Conservation (phyloP, 2,113 vertebrate species). For the Sylvia atricapilla region DNA sequence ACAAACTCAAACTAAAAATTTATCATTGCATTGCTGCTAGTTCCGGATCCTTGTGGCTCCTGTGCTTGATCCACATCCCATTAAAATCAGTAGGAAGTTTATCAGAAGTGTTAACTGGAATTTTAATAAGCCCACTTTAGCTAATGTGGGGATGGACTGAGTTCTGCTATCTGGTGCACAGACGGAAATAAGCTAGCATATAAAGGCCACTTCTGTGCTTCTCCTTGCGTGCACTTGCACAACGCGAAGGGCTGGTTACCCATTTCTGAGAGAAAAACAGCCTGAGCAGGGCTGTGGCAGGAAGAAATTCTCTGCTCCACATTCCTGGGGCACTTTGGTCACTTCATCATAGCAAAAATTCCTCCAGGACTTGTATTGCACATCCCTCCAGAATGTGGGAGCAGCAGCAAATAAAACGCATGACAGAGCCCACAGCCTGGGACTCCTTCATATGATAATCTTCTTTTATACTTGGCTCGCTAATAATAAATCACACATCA, state of each 20-base stretch:
- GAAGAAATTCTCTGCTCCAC: neutral
- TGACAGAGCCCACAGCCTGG: neutral
- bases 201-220: neutral
- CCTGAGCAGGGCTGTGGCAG: neutral
- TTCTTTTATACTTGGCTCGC: neutral
- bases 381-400: neutral
- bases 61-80: neutral
- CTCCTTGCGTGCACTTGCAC: neutral
- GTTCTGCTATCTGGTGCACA: neutral
- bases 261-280: neutral
- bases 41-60: neutral
- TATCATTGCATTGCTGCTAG: neutral
- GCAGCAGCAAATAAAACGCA: neutral
- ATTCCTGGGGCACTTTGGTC: neutral
- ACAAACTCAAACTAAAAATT: neutral
- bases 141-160: neutral
- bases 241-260: neutral
- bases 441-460: neutral
- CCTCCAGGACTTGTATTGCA: neutral
- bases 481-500: neutral
- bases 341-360: neutral
- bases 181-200: neutral
- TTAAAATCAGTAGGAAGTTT: slow-evolving; percentile 10
- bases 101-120: neutral
- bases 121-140: neutral